Base-by-base conservation (phyloP, 2,113 vertebrate genomes). In the Orycteropus afer region DNA sequence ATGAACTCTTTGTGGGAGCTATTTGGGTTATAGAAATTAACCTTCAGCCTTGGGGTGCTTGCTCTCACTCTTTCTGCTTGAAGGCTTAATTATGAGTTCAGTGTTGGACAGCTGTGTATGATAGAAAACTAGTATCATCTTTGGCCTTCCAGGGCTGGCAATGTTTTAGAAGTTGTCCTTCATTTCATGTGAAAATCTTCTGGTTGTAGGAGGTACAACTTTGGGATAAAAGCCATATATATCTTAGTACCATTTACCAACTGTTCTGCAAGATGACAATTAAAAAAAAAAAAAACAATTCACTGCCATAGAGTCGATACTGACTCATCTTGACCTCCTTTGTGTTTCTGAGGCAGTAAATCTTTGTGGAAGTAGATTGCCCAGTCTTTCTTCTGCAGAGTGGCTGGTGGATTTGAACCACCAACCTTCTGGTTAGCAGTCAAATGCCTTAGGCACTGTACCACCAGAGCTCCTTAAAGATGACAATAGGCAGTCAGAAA, bases 101-200 rank as follows among this genome's bases (percentile, higher is more conserved):
- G 63, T 69, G 63, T 65, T 40, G 20, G 34, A 25, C n/a, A 29
- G 57, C n/a, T 92, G 47, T 45, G 12, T 47, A 29, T 47, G 27
- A 20, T 34, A 53, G 53, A 91, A 83, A 88, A 34, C 15, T 9
- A 90, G 8, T 87, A 32, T 84, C 65, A 47, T 86, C 51, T 92
- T 81, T 94, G 87, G 20, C 95, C 55, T 90, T 88, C 47, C 57
- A 61, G 89, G 34, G n/a, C 37, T 73, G 3, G 65, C 25, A 23
- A 23, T 76, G n/a, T 96, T 81, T 61, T 93, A 49, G 73, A 96
- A 93, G 51, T 9, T 79, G 61, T 77, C 78, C 42, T 96, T 89
- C 29, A 49, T 78, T 73, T 94, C 61, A 82, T 42, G 29, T 8
- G 42, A 74, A 87, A 88, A 73, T 9, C 42, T 55, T 84, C 37